Evolutionary conservation across 2,888 invertebrate genomes (phyloP).

Genomic region (Philhelius pedissequus): DNA sequence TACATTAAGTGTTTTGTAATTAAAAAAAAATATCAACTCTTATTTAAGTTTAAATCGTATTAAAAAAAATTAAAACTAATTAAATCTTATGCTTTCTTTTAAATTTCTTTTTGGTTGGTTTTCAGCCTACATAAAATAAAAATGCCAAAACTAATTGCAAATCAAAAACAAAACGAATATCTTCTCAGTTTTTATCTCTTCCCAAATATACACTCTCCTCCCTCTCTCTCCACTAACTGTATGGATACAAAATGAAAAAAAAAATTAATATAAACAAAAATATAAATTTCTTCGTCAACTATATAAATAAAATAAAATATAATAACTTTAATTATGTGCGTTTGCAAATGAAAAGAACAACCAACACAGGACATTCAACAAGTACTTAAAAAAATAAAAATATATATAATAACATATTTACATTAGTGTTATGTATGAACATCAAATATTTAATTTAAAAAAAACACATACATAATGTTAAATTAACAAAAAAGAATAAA

Average conservation of each 20-base stretch:
- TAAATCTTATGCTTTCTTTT: slow-evolving; percentile 65
- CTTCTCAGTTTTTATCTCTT: slow-evolving; percentile 53
- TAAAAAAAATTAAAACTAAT: slow-evolving; percentile 34
- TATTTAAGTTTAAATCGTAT: slow-evolving; percentile 39
- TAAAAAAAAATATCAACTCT: slow-evolving; percentile 17
- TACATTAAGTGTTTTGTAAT: slow-evolving; percentile 29
- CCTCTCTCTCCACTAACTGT: slow-evolving; percentile 52
- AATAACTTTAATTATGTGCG: not conserved
- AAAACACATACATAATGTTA: not conserved
- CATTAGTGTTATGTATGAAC: not conserved
- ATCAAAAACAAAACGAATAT: slow-evolving; percentile 56
- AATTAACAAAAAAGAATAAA: slow-evolving; percentile 6
- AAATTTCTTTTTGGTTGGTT: slow-evolving; percentile 67
- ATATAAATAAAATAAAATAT: slow-evolving; percentile 14
- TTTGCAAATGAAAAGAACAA: slow-evolving; percentile 55
- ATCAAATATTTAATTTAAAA: not conserved
- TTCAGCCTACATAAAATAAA: slow-evolving; percentile 62
- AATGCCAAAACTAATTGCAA: slow-evolving; percentile 60
- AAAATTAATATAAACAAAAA: not conserved
- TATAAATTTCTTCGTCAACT: not conserved
- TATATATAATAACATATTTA: no score
- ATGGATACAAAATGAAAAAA: slow-evolving; percentile 33
- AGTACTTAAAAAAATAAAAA: slow-evolving; percentile 56
- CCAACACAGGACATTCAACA: slow-evolving; percentile 63
- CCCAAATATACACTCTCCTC: slow-evolving; percentile 31